Evolutionary conservation across 1,140 invertebrate genomes (phyloP).

Genomic region (Ditylenchus dipsaci): DNA sequence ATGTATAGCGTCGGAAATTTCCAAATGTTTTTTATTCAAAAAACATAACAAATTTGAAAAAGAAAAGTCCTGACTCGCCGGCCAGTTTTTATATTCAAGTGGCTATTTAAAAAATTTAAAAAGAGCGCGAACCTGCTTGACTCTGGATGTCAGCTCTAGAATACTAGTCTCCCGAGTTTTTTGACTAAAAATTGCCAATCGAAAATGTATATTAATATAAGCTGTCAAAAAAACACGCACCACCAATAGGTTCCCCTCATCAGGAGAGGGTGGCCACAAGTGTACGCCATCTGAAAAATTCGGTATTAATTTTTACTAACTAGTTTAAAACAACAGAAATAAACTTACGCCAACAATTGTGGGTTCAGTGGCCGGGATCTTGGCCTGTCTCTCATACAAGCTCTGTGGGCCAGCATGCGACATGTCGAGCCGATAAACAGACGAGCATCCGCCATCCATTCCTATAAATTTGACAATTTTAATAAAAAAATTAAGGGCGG

Average conservation of each 20-base stretch:
- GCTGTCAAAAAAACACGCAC: too few relatives aligned
- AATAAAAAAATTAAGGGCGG: too few relatives aligned
- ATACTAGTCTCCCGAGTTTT: constrained; percentile 5
- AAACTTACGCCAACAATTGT: constrained; percentile 14
- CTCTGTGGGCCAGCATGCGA: constrained; percentile 4
- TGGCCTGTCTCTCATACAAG: constrained; percentile 12
- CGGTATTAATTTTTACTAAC: too few relatives aligned
- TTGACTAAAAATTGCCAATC: not conserved
- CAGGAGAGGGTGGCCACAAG: not conserved
- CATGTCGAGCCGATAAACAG: constrained; percentile 18
- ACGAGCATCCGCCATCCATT: constrained; percentile 6
- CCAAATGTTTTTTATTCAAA: too few relatives aligned
- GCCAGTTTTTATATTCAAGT: too few relatives aligned
- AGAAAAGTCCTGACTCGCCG: too few relatives aligned
- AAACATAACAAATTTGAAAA: too few relatives aligned
- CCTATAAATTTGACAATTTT: too few relatives aligned
- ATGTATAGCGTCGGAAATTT: too few relatives aligned
- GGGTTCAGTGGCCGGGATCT: not conserved
- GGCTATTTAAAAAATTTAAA: too few relatives aligned
- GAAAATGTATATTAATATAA: too few relatives aligned
- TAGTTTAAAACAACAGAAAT: not conserved
- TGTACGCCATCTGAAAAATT: constrained; percentile 14
- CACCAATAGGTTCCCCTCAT: constrained; percentile 10
- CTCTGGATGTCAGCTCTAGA: not conserved
- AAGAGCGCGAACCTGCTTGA: not conserved